Base-by-base conservation (phyloP, 2,797 vertebrate species). In the Staurois parvus region DNA sequence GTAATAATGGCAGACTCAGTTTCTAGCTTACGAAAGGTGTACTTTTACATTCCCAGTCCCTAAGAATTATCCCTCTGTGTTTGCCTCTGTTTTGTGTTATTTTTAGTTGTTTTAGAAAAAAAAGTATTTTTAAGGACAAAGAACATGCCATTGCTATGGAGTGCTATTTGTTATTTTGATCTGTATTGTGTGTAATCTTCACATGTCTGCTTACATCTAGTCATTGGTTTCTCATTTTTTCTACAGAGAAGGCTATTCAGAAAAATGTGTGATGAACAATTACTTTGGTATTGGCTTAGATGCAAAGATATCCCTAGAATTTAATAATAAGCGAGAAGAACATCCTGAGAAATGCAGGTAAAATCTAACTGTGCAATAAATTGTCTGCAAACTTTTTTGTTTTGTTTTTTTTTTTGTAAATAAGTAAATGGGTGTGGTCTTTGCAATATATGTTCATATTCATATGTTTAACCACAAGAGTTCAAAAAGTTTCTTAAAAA, bases 231-330 rank as follows among this genome's bases (percentile, higher is more conserved):
- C 17, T 9, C 15, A 32, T 84, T 84, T 10, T 6, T 32, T 66
- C n/a, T 62, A 81, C 91, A 99, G 98, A 90, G 98, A 99, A 91
- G 98, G 97, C 78, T 99, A 99, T 93, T 95, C 96, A 93, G 98
- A 99, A 94, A 99, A 97, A 90, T 98, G 98, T 88, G 98, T 99
- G 84, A 99, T 99, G 98, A 99, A 99, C 93, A 99, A 99, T 94
- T 99, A 99, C 93, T 99, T 99, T 89, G 98, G 98, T 82, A 99
- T 99, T 88, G 98, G 98, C 82, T 95, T 99, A 89, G 98, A 99
- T 87, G 98, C 98, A 78, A 99, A 99, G 92, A 99, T 99, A 94
- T 98, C 98, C 17, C 93, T 99, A 93, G 98, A 99, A 92, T 99
- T 99, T 92, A 99, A 99, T 93, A 99, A 99, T 91, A 99, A 99